Evolutionary conservation across 1,140 invertebrate species (phyloP), one percentile per base, ranked within the genome.

Genomic region (Zelostemma sp.): DNA sequence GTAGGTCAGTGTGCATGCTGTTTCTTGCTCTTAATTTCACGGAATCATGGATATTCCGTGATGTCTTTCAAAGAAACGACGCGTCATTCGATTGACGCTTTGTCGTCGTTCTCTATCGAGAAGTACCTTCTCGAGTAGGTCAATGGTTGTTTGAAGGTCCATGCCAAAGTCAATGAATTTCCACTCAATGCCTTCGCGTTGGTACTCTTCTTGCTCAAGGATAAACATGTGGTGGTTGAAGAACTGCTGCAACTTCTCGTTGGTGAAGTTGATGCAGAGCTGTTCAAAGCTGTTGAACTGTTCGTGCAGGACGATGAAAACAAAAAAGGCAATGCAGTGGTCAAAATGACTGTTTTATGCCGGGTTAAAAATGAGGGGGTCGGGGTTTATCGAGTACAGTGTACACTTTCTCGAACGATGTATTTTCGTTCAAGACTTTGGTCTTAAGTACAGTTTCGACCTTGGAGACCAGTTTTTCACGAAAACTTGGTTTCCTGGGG

Each of bases 201-300:
- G 90, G 85, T 93, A 92, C 68, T 92, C 91, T 81, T 90, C 89
- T 83, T 91, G 89, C 78, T 92, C 90, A 74, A 91, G 87, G 45
- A 91, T 90, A 81, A 91, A 91, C 90, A 91, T 92, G 85, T 91
- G 90, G 68, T 91, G 90, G 80, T 91, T 91, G 89, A 91, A 91
- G 87, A 91, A 91, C 74, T 91, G 90, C 75, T n/a, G 90, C 50
- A 91, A 86, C 73, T 91, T 89, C 82, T 92, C 90, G 80, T 92
- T 92, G 78, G 90, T 91, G 85, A 91, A 92, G 87, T 92, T 92
- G 87, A 93, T 93, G 85, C 92, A 87, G 65, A 86, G 80, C 69
- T 86, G 84, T 69, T 86, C 84, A 73, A 86, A 86, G 71, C 84
- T 85, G 83, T 86, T 85, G 83, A 84, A 85, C 84, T 86, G 81